Base-by-base conservation (phyloP, 2,113 vertebrate species). In the Oenanthe melanoleuca region DNA sequence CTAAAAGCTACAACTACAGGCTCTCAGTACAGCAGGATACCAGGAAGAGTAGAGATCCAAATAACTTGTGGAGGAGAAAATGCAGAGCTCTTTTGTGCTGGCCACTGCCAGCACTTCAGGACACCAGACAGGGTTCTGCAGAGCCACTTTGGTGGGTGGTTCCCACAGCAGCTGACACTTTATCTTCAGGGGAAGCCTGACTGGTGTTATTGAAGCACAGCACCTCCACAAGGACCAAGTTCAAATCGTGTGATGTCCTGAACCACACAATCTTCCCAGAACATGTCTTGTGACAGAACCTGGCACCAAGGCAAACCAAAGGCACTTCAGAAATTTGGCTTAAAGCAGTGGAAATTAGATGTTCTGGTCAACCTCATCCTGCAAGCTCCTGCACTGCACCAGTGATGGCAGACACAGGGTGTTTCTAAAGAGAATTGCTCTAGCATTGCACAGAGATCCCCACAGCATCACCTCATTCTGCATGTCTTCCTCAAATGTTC, bases 141-240 rank as follows among this genome's bases (percentile, higher is more conserved):
- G 42, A 66, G 57, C 18, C 34, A 34, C 33, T 74, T 47, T 11
- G 3, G 28, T 12, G 12, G 7, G 2, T 63, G 47, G 20, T 3
- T 81, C 17, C 47, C 0, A 0, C 2, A 60, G 72, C 31, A 84
- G 80, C 9, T 8, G 0, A 42, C 23, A 31, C 37, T 89, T 79
- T 12, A 12, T 45, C 64, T 44, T 69, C 33, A 42, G 24, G 29
- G 16, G 14, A 25, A 83, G 45, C 33, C 40, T 72, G 59, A 37
- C 10, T 71, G 49, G 16, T 10, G 21, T 7, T 53, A 47, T 6
- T 64, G 44, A 88, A 86, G 34, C 29, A 44, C 2, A 1, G 37
- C 31, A 92, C 37, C 34, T 60, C 14, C 16, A 82, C 7, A 53
- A 61, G n/a, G 29, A 86, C 6, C 5, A 22, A 45, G 28, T 45